phyloP scores from a whole-genome alignment of 2,888 invertebrate genomes.

The Dilophus febrilis region DNA sequence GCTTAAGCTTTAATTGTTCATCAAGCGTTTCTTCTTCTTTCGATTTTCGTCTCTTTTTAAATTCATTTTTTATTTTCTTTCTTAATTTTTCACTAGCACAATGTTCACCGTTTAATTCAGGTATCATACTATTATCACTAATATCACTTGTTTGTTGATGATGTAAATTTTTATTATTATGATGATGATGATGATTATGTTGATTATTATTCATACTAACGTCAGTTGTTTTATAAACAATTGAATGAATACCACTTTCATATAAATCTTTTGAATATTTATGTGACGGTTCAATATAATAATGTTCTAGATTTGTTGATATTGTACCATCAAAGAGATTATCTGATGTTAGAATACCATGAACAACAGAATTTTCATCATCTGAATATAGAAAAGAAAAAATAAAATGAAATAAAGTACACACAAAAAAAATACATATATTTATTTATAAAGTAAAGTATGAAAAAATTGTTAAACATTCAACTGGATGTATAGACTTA shows the following conservation, averaged over 20 bases:
- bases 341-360: slow-evolving; percentile 70
- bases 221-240: slow-evolving; percentile 69
- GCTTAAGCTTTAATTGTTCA: background rate
- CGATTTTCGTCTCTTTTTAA: slow-evolving; percentile 15
- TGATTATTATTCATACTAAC: slow-evolving; percentile 32
- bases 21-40: slow-evolving; percentile 2
- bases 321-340: slow-evolving; percentile 84
- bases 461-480: too few relatives aligned
- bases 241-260: slow-evolving; percentile 49
- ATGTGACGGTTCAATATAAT: slow-evolving; percentile 51
- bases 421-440: too few relatives aligned
- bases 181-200: background rate
- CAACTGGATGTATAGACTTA: too few relatives aligned
- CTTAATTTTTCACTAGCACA: slow-evolving; percentile 28
- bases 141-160: slow-evolving; percentile 12
- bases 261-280: slow-evolving; percentile 34
- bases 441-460: background rate
- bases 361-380: slow-evolving; percentile 64
- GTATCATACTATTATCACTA: background rate
- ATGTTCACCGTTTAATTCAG: slow-evolving; percentile 16
- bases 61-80: slow-evolving; percentile 17
- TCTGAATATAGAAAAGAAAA: slow-evolving; percentile 34
- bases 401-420: background rate
- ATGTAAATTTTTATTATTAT: slow-evolving; percentile 2
- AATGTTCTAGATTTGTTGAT: slow-evolving; percentile 57